Evolutionary conservation across 2,888 invertebrate species (phyloP).

Genomic region (Charanyca ferruginea): DNA sequence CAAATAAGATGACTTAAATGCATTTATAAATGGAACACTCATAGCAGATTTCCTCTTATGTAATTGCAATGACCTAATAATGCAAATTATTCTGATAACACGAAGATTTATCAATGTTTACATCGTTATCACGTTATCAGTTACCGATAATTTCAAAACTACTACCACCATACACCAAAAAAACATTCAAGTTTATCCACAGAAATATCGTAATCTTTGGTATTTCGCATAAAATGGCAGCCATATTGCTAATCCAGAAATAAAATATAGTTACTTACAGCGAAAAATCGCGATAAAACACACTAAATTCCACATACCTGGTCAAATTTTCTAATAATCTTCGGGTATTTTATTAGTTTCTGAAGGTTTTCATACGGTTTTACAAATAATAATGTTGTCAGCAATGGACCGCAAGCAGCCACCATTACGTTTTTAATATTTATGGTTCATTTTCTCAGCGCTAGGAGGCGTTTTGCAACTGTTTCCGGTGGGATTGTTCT

Average conservation of each 20-base stretch:
- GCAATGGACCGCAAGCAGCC: slow-evolving; percentile 88
- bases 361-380: slow-evolving; percentile 81
- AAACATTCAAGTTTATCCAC: slow-evolving; percentile 41
- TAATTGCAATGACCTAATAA: slow-evolving; percentile 40
- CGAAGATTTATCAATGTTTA: slow-evolving; percentile 64
- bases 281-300: slow-evolving; percentile 43
- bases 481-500: slow-evolving; percentile 54
- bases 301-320: slow-evolving; percentile 71
- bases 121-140: slow-evolving; percentile 75
- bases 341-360: slow-evolving; percentile 73
- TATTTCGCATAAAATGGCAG: slow-evolving; percentile 58
- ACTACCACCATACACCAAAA: slow-evolving; percentile 63
- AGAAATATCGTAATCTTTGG: slow-evolving; percentile 40
- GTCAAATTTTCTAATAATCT: slow-evolving; percentile 59
- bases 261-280: slow-evolving; percentile 9
- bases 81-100: slow-evolving; percentile 32
- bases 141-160: slow-evolving; percentile 61
- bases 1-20: background rate
- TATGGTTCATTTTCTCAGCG: slow-evolving; percentile 46
- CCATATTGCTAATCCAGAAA: slow-evolving; percentile 63
- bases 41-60: slow-evolving; percentile 37
- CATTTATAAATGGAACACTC: background rate
- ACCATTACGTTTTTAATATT: slow-evolving; percentile 82
- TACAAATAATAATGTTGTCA: slow-evolving; percentile 86
- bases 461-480: slow-evolving; percentile 47